Percentiles rank a stretch among this genome's conserved stretches.
These are phyloP conservation scores for Sminthurinus signatus DNA, from an alignment of 1,140 invertebrate species.

Conservation along the genomic window DNA sequence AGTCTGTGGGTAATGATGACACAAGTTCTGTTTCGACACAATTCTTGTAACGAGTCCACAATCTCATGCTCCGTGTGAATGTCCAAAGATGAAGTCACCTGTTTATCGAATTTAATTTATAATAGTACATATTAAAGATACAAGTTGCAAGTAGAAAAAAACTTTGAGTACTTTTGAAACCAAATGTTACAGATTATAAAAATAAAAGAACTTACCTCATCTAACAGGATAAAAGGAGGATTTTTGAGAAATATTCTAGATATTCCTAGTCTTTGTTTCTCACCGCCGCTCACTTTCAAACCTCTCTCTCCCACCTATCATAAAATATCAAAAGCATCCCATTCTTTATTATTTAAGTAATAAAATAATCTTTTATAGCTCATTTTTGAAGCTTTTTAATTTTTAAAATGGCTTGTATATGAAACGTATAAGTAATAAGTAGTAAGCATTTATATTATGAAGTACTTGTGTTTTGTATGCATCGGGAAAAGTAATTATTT, in stretches of 20 bases:
- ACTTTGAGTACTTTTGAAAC: no score
- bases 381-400: no score
- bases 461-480: conserved; percentile 72
- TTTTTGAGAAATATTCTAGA: conserved; percentile 82
- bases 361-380: no score
- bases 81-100: conserved; percentile 74
- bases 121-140: no score
- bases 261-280: conserved; percentile 82
- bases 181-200: no score
- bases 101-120: no score
- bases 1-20: conserved; percentile 55
- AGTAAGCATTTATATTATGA: background rate
- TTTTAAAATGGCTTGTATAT: background rate
- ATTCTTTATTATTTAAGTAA: no score
- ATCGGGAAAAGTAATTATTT: conserved; percentile 82
- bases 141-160: no score
- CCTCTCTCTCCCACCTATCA: conserved; percentile 37
- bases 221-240: conserved; percentile 76
- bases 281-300: conserved; percentile 37
- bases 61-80: conserved; percentile 79
- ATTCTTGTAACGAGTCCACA: conserved; percentile 52
- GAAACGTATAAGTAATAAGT: background rate
- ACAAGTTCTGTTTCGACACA: conserved; percentile 52
- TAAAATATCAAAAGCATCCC: background rate
- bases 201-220: no score